Evolutionary conservation across 2,888 invertebrate species (phyloP), one percentile per base, ranked within the genome.

Genomic region (Amphipyra tragopoginis): DNA sequence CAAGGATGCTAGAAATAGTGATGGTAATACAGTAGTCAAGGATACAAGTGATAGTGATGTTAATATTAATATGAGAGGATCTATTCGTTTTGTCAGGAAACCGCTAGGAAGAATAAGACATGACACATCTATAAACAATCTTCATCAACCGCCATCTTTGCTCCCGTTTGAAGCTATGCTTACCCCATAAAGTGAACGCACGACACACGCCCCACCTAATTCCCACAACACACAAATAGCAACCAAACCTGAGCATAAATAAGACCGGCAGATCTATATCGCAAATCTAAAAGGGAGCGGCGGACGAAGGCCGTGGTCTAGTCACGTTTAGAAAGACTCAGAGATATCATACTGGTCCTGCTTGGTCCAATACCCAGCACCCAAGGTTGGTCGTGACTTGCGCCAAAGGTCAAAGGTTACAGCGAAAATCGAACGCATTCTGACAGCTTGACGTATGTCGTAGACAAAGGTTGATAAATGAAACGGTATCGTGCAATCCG

Each of bases 261-360:
- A 81, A 82, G 72, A 81, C 77, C 79, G 73, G 57, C 75, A 84
- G 91, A 92, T 91, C 83, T 75, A 75, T 88, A 90, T 91, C 91
- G 86, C 83, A 80, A 83, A 86, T 84, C 82, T 84, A 84, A 83
- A 88, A 88, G 91, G 93, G 93, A 91, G 89, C 90, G 93, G 90
- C 86, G 81, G 78, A 77, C 89, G 91, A 92, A 93, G 92, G 92
- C 90, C 90, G 84, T 65, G 75, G 60, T 76, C 86, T 77, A 87
- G 92, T 92, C 93, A 93, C 93, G 93, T 90, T 89, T 91, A 89
- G 90, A 91, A 88, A 93, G 91, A 91, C 86, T 73, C 53, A 39
- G 21, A 63, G 61, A 66, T 72, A 74, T 67, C 66, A 71, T 60
- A 70, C 60, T 70, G 75, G 75, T 68, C 65, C 29, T 29, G 29